Evolutionary conservation across 2,888 invertebrate genomes (phyloP).

Genomic region (Nomada fucata): DNA sequence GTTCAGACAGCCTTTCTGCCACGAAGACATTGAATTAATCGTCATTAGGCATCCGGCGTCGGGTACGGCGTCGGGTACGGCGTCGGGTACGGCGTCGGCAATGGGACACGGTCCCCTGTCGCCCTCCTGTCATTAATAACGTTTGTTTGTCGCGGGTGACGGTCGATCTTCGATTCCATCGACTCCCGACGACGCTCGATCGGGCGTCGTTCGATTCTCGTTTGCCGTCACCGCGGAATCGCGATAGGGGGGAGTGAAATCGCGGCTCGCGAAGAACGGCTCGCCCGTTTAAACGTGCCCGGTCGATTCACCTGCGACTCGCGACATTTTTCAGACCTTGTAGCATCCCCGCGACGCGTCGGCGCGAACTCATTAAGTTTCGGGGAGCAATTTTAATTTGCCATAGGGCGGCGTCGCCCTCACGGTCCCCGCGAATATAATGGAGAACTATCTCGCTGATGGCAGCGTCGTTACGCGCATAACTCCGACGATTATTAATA

Average conservation of each 20-base stretch:
- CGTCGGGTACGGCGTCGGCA: slow-evolving; percentile 51
- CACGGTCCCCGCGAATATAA: slow-evolving; percentile 3
- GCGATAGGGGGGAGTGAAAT: not conserved
- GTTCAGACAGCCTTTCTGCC: slow-evolving; percentile 40
- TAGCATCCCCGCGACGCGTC: too few relatives aligned
- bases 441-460: slow-evolving; percentile 23
- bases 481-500: slow-evolving; percentile 68
- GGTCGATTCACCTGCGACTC: too few relatives aligned
- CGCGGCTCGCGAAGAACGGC: too few relatives aligned
- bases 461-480: slow-evolving; percentile 46
- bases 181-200: slow-evolving; percentile 41
- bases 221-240: slow-evolving; percentile 25
- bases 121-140: slow-evolving; percentile 72
- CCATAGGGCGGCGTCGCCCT: too few relatives aligned
- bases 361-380: too few relatives aligned
- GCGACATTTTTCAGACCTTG: too few relatives aligned
- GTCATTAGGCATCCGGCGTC: slow-evolving; percentile 68
- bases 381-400: not conserved
- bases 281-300: too few relatives aligned
- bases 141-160: slow-evolving; percentile 26
- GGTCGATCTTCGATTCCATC: slow-evolving; percentile 39
- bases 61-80: slow-evolving; percentile 48
- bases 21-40: slow-evolving; percentile 73
- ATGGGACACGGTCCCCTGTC: slow-evolving; percentile 51
- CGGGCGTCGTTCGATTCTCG: slow-evolving; percentile 40